phyloP scores from a whole-genome alignment of 2,888 invertebrate species.

The Hedychridium roseum region DNA sequence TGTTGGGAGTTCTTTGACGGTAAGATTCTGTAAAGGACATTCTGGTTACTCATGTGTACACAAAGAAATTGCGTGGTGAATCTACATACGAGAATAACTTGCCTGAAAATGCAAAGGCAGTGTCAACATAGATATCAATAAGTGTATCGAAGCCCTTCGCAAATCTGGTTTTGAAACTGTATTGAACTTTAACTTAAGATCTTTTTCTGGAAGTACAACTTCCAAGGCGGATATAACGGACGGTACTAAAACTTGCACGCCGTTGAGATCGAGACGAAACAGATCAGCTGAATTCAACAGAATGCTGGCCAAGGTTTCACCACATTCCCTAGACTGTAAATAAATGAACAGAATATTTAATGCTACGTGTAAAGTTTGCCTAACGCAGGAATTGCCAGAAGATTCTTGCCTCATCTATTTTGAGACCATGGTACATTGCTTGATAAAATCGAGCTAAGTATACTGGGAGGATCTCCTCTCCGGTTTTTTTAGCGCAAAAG shows the following conservation, averaged over 20 bases:
- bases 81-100: slow-evolving; percentile 19
- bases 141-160: slow-evolving; percentile 89
- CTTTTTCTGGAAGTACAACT: slow-evolving; percentile 87
- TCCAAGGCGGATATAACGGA: slow-evolving; percentile 90
- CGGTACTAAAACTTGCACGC: slow-evolving; percentile 90
- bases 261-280: slow-evolving; percentile 90
- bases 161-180: slow-evolving; percentile 79
- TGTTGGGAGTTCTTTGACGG: slow-evolving; percentile 72
- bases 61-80: slow-evolving; percentile 8
- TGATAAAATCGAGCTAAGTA: slow-evolving; percentile 95
- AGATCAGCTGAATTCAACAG: slow-evolving; percentile 86
- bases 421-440: slow-evolving; percentile 87
- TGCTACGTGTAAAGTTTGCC: background rate
- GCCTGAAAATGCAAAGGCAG: slow-evolving; percentile 91
- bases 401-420: slow-evolving; percentile 65
- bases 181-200: slow-evolving; percentile 77
- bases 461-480: slow-evolving; percentile 90
- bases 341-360: background rate
- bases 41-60: background rate
- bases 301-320: slow-evolving; percentile 86
- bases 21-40: slow-evolving; percentile 66
- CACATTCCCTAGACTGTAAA: slow-evolving; percentile 68
- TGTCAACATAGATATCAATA: slow-evolving; percentile 88
- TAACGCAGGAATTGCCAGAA: no score
- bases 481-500: slow-evolving; percentile 94